A percentile compares a stretch with the other conserved stretches of the same genome.
Evolutionary conservation across 2,113 vertebrate genomes (phyloP).

Genomic region (Bambusicola thoracicus): DNA sequence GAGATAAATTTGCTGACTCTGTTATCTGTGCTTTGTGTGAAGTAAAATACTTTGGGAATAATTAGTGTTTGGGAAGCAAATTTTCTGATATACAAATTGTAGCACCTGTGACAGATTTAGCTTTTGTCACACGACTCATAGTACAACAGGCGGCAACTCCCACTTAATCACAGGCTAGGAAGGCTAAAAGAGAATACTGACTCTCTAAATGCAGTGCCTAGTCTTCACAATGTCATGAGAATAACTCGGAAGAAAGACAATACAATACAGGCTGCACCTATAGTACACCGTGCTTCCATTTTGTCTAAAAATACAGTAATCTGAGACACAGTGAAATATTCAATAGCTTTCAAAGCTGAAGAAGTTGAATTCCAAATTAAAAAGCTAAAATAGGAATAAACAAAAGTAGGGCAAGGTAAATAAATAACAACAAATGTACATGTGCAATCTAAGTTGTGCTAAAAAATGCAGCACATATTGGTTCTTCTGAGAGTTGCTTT

Average conservation of each 20-base stretch:
- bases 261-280: background rate
- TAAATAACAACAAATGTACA: conserved; percentile 16
- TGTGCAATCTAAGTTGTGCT: background rate
- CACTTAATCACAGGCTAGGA: conserved; percentile 66
- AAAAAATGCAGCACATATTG: background rate
- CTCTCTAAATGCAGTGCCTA: conserved; percentile 45
- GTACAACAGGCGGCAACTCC: conserved; percentile 53
- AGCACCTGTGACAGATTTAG: conserved; percentile 72
- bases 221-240: conserved; percentile 38
- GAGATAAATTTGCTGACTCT: conserved; percentile 59
- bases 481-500: background rate
- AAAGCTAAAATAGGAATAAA: conserved; percentile 35
- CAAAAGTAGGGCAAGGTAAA: conserved; percentile 13
- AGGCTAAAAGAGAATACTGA: conserved; percentile 43
- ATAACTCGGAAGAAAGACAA: conserved; percentile 24
- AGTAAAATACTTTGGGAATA: conserved; percentile 66
- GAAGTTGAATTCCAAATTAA: conserved; percentile 40
- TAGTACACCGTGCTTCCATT: background rate
- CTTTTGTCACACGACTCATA: conserved; percentile 59
- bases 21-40: conserved; percentile 58
- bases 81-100: conserved; percentile 74
- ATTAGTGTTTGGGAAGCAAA: conserved; percentile 72
- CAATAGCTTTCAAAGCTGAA: conserved; percentile 22
- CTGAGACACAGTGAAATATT: conserved; percentile 9
- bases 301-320: conserved; percentile 41